Percentiles rank a stretch among this genome's conserved stretches.
These are phyloP conservation scores for Rhipidura dahli DNA, from an alignment of 2,113 vertebrate species.

Conservation along the genomic window DNA sequence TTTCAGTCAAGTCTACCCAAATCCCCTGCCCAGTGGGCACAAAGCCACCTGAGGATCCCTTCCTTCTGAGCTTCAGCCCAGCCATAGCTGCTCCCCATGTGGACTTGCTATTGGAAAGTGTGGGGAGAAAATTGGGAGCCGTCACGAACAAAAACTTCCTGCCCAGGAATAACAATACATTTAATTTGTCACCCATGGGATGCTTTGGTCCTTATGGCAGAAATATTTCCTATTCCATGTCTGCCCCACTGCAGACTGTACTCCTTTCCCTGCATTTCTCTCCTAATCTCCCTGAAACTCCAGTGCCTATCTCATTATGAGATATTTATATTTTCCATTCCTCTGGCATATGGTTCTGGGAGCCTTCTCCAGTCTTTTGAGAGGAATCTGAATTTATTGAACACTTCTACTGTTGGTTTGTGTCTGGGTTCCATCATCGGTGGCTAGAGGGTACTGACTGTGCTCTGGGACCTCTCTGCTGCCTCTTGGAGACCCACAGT, in stretches of 20 bases:
- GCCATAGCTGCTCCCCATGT: neutral
- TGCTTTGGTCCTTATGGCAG: neutral
- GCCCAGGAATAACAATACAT: neutral
- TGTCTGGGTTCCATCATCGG: neutral
- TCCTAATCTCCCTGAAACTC: constrained; percentile 23
- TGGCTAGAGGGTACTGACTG: neutral
- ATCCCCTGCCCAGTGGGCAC: neutral
- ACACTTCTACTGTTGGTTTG: neutral
- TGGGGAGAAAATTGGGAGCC: neutral
- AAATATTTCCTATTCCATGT: neutral
- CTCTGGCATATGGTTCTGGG: neutral
- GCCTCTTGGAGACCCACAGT: neutral
- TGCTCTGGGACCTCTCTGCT: neutral
- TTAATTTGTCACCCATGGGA: neutral
- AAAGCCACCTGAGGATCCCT: neutral
- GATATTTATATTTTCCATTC: constrained; percentile 32
- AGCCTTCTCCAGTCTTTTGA: constrained; percentile 7
- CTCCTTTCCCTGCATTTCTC: neutral
- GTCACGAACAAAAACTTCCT: neutral
- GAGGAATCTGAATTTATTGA: neutral
- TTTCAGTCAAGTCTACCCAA: neutral
- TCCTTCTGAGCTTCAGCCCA: neutral
- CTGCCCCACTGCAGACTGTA: neutral
- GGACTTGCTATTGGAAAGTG: neutral
- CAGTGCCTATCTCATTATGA: constrained; percentile 9